Base-by-base conservation (phyloP, 1,140 invertebrate genomes). In the Drosophila truncata region DNA sequence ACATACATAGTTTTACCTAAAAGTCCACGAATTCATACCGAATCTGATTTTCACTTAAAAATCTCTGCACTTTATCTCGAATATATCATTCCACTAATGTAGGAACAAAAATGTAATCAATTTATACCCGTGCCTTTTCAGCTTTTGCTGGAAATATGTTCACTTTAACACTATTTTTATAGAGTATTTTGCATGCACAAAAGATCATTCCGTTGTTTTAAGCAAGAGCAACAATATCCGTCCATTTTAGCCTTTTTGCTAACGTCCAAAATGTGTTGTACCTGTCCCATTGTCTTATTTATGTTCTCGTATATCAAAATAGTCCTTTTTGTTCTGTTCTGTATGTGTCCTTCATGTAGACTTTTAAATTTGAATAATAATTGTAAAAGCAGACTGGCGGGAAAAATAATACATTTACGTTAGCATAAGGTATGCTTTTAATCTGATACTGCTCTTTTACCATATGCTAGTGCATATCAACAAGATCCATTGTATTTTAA, bases 401-500 rank as follows among this genome's bases (percentile, higher is more conserved):
- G 14, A 35, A 37, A 23, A 37, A 54, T 23, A 37, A 54, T 54
- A 54, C 31, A 54, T 23, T 54, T 35, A 33, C 13, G 8, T 31
- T 23, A 54, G 18, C 50, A 54, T 10, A 35, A 23, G 14, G 31
- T 23, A 16, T 6, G 50, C 13, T 23, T 35, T 35, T 35, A 52
- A 20, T 31, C 50, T 23, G 31, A 35, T 23, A 23, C 31, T 23
- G 18, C 31, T 54, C 31, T 23, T 35, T 35, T 54, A 54, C 31
- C 31, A 54, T 52, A 52, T 35, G 4, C 8, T 23, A 33, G 27
- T 33, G 31, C 50, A 23, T n/a, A 33, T 20, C 6, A 20, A 54
- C 6, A 20, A 54, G 20, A 54, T 35, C 50, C 50, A 54, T 54
- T 54, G 31, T 37, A 54, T 54, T 54, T 54, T 54, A 54, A 54